Base-by-base conservation (phyloP, 1,140 invertebrate species). In the Bradynema listronoti region DNA sequence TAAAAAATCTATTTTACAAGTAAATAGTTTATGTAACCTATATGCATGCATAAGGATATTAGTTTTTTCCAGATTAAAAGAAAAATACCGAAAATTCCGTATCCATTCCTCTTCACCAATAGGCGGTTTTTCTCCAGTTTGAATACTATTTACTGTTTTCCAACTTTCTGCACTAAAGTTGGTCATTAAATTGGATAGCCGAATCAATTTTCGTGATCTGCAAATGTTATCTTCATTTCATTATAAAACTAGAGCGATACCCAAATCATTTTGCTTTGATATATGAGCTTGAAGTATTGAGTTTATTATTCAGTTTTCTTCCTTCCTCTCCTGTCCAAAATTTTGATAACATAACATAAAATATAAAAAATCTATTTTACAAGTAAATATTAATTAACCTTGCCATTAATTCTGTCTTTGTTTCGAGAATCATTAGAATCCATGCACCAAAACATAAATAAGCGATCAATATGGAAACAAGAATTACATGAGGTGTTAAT, bases 121-220 rank as follows among this genome's bases (percentile, higher is more conserved):
- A n/a, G n/a, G n/a, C n/a, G 27, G 36, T 14, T 47, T 47, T n/a
- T 70, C 61, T 24, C 72, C 72, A 19, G 71, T 69, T 58, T 74
- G 72, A 4, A 69, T 69, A 51, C 72, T 67, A 39, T 71, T 75
- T 16, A 74, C 16, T 30, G 76, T 58, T 42, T 52, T 56, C 74
- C 74, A 77, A 52, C 74, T 77, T n/a, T 75, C 72, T 16, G 56
- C 50, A 0, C 75, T 78, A 53, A 77, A 77, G 34, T 77, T 78
- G 6, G 69, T 60, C 61, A 77, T 78, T 32, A 77, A 46, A 54
- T 77, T 71, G 19, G 66, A 72, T 16, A 77, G 55, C 25, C 73
- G 63, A 29, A 74, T 66, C 22, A 68, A 45, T 49, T 77, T 68
- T 5, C 54, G 42, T 14, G 69, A 71, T 9, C 56, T 69, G 36